Base-by-base conservation (phyloP, 1,140 invertebrate genomes). In the Meloidogyne hapla region DNA sequence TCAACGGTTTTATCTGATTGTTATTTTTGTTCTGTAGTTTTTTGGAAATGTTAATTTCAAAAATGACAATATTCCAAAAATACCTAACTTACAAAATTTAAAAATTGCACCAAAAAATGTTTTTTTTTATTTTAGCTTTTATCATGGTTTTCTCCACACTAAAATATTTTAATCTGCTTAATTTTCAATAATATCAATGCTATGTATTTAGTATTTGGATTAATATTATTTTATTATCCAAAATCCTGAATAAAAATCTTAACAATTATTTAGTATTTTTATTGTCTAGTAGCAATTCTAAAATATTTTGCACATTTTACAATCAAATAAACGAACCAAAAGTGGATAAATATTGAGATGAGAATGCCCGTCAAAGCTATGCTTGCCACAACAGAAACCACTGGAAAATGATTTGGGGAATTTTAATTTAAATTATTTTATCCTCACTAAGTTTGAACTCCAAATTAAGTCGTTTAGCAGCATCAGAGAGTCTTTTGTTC, bases 291-390 rank as follows among this genome's bases (percentile, higher is more conserved):
- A 26, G 21, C 28, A 38, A 40, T 15, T 45, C 79, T 61, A 48
- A 80, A 82, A 77, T 80, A 81, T 76, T 80, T 80, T 10, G 79
- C 79, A 66, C 79, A 80, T 78, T 80, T 77, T 23, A 80, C 80
- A 1, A 81, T 71, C 63, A 80, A 61, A 61, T 71, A 82, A 28
- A 80, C 70, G 65, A 81, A 80, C 80, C 80, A 80, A 10, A 62
- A 82, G 63, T 80, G 80, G 45, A 72, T 23, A 64, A 80, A 64
- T 25, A 81, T 70, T 15, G 74, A 78, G 21, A 82, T 38, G 26
- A 81, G 64, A 25, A 82, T 78, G 10, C 74, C 69, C 61, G 79
- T 42, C 9, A 80, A 72, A 25, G 42, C 80, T 10, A 80, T 13
- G 6, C 77, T 42, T 4, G 79, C 79, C 10, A 80, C 79, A 56